These are phyloP conservation scores for Leucopsar rothschildi DNA, from an alignment of 2,113 vertebrate species.

Conservation along the genomic window DNA sequence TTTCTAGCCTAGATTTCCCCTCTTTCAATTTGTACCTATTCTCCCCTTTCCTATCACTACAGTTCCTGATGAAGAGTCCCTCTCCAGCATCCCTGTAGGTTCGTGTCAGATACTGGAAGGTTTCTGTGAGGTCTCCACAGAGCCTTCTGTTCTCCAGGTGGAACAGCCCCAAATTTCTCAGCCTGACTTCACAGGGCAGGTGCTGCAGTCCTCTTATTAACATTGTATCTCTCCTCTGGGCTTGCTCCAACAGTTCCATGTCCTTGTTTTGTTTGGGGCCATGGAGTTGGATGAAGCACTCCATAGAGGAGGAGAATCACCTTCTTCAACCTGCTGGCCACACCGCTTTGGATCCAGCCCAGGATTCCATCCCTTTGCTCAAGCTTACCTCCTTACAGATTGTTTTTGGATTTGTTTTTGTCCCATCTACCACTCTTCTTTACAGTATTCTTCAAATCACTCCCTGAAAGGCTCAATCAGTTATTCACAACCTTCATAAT, in stretches of 20 bases:
- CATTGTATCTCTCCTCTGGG: not conserved
- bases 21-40: not conserved
- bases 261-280: not conserved
- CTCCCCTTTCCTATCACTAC: rapidly evolving
- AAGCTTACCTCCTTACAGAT: not conserved
- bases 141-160: not conserved
- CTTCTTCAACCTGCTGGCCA: not conserved
- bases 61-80: not conserved
- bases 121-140: not conserved
- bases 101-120: not conserved
- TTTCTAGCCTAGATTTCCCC: not conserved
- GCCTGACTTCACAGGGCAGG: not conserved
- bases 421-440: not conserved
- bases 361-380: not conserved
- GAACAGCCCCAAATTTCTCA: not conserved
- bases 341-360: not conserved
- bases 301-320: not conserved
- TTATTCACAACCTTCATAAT: not conserved
- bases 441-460: not conserved
- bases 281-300: not conserved
- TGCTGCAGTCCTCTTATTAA: not conserved
- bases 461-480: not conserved
- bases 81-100: not conserved
- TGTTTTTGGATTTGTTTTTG: not conserved
- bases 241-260: not conserved